Percentiles rank a stretch among this genome's conserved stretches.
phyloP scores from a whole-genome alignment of 2,113 vertebrate genomes.

The Bujurquina vittata region DNA sequence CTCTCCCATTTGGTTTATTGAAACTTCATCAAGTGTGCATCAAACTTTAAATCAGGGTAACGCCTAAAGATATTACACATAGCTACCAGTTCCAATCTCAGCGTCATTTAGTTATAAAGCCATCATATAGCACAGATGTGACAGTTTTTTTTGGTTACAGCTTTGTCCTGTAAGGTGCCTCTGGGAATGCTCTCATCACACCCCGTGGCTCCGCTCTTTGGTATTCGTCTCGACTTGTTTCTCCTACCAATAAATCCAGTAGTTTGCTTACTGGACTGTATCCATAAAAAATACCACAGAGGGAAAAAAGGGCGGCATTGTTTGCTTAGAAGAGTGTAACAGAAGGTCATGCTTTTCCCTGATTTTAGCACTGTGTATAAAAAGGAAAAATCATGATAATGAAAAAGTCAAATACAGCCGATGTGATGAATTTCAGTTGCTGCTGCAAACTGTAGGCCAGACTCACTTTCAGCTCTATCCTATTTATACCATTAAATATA shows the following conservation, averaged over 20 bases:
- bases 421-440: not conserved
- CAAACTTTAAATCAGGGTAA: slow-evolving; percentile 26
- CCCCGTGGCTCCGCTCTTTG: not conserved
- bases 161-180: slow-evolving; percentile 29
- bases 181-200: slow-evolving; percentile 14
- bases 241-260: slow-evolving; percentile 7
- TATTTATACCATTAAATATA: accelerated
- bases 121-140: not conserved
- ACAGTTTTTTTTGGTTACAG: not conserved
- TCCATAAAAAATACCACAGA: not conserved
- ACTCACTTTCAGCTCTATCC: not conserved
- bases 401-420: not conserved
- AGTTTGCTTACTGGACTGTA: slow-evolving; percentile 4
- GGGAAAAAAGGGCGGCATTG: not conserved
- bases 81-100: slow-evolving; percentile 6
- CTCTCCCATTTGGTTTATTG: slow-evolving; percentile 13
- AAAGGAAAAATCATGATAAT: not conserved
- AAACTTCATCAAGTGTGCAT: not conserved
- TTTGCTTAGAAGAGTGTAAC: not conserved
- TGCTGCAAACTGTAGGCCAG: slow-evolving; percentile 1
- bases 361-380: not conserved
- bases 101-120: slow-evolving; percentile 8
- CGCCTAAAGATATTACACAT: slow-evolving; percentile 41
- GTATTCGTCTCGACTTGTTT: slow-evolving; percentile 33
- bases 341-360: not conserved